Evolutionary conservation across 2,113 vertebrate genomes (phyloP), one percentile per base, ranked within the genome.

Genomic region (Chaenogobius annularis): DNA sequence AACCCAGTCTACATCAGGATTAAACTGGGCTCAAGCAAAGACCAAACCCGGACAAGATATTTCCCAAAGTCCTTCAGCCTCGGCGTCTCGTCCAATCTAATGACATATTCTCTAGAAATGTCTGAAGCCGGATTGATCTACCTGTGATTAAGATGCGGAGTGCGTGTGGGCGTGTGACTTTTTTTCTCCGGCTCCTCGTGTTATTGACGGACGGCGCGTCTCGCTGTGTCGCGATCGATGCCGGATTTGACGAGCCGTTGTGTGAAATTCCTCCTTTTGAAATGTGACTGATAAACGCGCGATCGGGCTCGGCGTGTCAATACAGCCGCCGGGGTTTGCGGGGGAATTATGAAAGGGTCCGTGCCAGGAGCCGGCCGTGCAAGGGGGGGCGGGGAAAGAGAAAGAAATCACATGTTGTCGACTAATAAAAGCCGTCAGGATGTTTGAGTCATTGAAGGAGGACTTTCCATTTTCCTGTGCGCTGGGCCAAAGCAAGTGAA

Each of bases 211-310:
- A 66, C 40, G 78, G n/a, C 65, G 66, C 14, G 61, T 56, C 76
- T 82, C 23, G 9, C 65, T 7, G 68, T 62, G 83, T 82, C 74
- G 70, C 54, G 83, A 85, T 86, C 86, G 37, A 83, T 88, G 74
- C 50, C 5, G 23, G 75, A 79, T 89, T 74, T 81, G 85, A 87
- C 63, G 20, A 87, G 80, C 80, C 22, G 44, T 71, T 54, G 26
- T 75, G 68, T 71, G 72, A 73, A 80, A 85, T 82, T 74, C 84
- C 70, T 68, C 64, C 46, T 58, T 58, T 68, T 66, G 69, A 85
- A 80, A 80, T 79, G 48, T 78, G 86, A 91, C 81, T 85, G 80
- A 84, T 80, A 67, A 87, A 83, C 58, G 75, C 17, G 37, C 70
- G 5, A 67, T 65, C 31, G 70, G 59, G 72, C 70, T 23, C 37